Base-by-base conservation (phyloP, 23 tunicate species). In the Trididemnum clinides region DNA sequence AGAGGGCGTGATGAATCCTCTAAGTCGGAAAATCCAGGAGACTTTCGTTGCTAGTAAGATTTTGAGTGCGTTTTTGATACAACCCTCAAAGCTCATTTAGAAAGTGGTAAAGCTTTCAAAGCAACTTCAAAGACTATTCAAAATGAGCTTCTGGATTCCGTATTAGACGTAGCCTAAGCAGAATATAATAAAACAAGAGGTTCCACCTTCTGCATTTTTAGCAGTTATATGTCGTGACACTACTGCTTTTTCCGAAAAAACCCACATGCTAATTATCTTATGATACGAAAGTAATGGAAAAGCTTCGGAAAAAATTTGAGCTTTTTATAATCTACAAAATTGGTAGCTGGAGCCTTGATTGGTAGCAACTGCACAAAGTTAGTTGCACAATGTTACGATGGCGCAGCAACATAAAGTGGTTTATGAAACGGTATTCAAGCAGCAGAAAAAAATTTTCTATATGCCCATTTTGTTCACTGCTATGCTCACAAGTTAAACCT, bases 1-100 rank as follows among this genome's bases (percentile, higher is more conserved):
- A 38, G 81, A 37, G 81, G 81, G 6, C 81, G 38, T 38, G 59
- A 74, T 74, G 81, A 74, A 74, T 35, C 28, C n/a, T 3, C 28
- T 36, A n/a, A 10, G 19, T 74, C 58, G 28, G 6, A 18, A 7
- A 74, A 69, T n/a, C 76, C 76, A 69, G 76, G 76, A 69, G 76
- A 28, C 12, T 69, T 69, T 31, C 36, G 76, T 4, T 15, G 37
- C 7, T 28, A 28, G 7, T 5, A 28, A 7, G 37, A 69, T 69
- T 69, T 69, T 29, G n/a, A 28, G 4, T 29, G 21, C 30, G 6
- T 28, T 28, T 69, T 69, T 69, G 76, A 69, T 62, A 12, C 69
- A 5, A 4, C 69, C n/a, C 69, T 62, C 6, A 62, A 62, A 62
- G 5, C 25, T 6, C 27, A 62, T 22, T 19, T 62, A 19, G 69